Evolutionary conservation across 2,888 invertebrate species (phyloP).

Genomic region (Unio delphinus): DNA sequence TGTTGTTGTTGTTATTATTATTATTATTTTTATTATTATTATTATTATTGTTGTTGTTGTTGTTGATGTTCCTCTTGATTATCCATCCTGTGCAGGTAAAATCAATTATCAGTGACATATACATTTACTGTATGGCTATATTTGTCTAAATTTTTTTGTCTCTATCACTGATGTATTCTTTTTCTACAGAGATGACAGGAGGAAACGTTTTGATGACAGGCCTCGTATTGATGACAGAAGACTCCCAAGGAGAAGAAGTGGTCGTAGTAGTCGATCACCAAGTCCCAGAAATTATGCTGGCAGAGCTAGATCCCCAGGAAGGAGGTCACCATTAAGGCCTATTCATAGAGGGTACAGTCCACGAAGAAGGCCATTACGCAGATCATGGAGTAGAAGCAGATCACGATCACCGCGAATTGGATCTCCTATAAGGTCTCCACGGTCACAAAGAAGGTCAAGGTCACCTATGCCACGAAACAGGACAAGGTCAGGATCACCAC

Average conservation of each 20-base stretch:
- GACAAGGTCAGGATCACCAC: slow-evolving; percentile 22
- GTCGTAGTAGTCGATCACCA: slow-evolving; percentile 23
- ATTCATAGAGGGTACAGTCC: slow-evolving; percentile 51
- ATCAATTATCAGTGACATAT: background rate
- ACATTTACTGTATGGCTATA: background rate
- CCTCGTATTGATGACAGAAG: slow-evolving; percentile 28
- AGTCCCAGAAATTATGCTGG: slow-evolving; percentile 27
- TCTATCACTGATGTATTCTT: background rate
- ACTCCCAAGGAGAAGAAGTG: slow-evolving; percentile 16
- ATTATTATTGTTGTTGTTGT: too few relatives aligned
- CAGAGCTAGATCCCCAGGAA: slow-evolving; percentile 36
- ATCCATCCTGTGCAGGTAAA: background rate
- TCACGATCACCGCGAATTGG: slow-evolving; percentile 28
- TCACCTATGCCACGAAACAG: slow-evolving; percentile 6
- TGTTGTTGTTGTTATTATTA: too few relatives aligned
- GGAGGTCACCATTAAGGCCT: slow-evolving; percentile 34
- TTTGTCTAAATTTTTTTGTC: background rate
- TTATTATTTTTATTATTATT: too few relatives aligned
- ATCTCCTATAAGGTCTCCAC: slow-evolving; percentile 4
- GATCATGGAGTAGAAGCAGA: slow-evolving; percentile 38
- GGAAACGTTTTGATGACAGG: slow-evolving; percentile 40
- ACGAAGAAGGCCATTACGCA: slow-evolving; percentile 63
- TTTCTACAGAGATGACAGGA: slow-evolving; percentile 37
- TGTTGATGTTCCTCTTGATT: too few relatives aligned
- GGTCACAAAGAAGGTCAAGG: slow-evolving; percentile 21